These are phyloP conservation scores for Tychaedon coryphoeus DNA, from an alignment of 2,113 vertebrate genomes.

Conservation along the genomic window DNA sequence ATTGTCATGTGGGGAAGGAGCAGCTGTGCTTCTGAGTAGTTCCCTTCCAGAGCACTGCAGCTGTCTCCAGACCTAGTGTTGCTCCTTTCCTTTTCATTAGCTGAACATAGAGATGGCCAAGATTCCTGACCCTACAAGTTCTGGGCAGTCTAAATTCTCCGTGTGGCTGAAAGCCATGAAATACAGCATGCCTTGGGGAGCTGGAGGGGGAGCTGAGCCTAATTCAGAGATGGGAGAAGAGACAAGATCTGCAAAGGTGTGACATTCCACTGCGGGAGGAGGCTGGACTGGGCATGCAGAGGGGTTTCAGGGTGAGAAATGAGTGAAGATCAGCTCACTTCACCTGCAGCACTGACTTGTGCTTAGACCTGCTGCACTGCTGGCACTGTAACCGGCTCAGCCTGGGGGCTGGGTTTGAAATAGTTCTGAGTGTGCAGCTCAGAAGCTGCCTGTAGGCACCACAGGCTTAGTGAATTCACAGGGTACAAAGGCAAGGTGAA, in stretches of 20 bases:
- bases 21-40: neutral
- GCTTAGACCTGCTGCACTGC: neutral
- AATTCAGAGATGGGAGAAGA: constrained; percentile 7
- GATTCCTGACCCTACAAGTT: constrained; percentile 54
- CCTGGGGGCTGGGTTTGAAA: neutral
- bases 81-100: constrained; percentile 17
- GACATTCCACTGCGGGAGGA: fast-evolving
- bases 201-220: neutral
- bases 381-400: neutral
- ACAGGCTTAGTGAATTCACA: neutral
- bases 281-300: neutral
- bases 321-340: neutral
- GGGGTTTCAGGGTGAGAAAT: neutral
- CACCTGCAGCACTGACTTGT: neutral
- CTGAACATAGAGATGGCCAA: neutral
- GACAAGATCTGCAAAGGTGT: neutral
- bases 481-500: neutral
- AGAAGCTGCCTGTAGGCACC: neutral
- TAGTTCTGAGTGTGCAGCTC: neutral
- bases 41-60: neutral
- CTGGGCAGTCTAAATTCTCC: neutral
- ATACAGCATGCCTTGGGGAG: neutral
- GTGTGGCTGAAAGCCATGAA: constrained; percentile 21
- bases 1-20: neutral
- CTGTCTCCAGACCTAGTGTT: neutral